Conservation (phyloP, 2,888 invertebrate species). For the Caenorhabditis sp. region DNA sequence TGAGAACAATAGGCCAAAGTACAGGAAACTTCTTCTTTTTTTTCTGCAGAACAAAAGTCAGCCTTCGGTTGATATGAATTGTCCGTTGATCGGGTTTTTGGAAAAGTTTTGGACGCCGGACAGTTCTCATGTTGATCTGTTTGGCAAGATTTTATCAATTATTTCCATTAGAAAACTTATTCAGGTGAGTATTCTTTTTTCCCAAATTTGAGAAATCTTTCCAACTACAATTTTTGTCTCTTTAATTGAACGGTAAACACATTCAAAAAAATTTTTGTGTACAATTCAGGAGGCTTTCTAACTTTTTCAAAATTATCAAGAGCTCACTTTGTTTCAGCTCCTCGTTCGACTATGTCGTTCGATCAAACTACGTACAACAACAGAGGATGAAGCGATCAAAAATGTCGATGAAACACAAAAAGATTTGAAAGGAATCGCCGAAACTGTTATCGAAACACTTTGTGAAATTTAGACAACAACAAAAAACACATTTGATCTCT, state of each 20-base stretch:
- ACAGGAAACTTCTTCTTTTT: not conserved
- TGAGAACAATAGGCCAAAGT: not conserved
- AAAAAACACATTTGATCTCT: too few species aligned
- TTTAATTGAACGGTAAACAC: too few species aligned
- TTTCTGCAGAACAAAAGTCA: constrained; percentile 11
- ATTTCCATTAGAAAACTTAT: constrained; percentile 36
- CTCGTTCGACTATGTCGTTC: constrained; percentile 29
- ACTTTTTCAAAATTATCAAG: too few species aligned
- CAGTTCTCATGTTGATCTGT: constrained; percentile 31
- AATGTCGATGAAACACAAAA: constrained; percentile 39
- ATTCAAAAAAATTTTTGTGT: too few species aligned
- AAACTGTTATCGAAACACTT: constrained; percentile 34
- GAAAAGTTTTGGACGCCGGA: constrained; percentile 28
- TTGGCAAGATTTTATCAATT: constrained; percentile 38
- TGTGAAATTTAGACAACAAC: constrained; percentile 32
- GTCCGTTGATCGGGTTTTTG: constrained; percentile 24
- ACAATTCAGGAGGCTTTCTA: too few species aligned
- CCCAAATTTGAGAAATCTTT: too few species aligned
- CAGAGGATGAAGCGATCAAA: constrained; percentile 28
- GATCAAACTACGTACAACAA: constrained; percentile 26
- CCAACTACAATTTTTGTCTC: too few species aligned
- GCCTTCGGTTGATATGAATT: constrained; percentile 24
- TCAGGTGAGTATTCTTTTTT: constrained; percentile 19
- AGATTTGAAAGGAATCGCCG: constrained; percentile 33
- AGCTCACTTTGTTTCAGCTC: constrained; percentile 7